Conservation (phyloP, 2,797 vertebrate species). For the Hozukius guyotensis region DNA sequence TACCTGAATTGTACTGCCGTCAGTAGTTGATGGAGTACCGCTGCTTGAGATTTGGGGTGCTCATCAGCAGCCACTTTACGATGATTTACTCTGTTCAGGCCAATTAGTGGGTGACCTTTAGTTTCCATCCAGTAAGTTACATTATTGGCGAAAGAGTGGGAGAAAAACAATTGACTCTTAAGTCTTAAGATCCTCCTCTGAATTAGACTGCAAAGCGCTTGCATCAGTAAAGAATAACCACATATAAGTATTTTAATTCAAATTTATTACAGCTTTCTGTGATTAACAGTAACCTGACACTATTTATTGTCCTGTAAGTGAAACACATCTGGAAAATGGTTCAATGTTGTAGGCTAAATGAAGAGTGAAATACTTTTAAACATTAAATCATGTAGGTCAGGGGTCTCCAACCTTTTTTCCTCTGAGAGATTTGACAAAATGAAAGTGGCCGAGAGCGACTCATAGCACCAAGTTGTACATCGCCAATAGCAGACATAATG, state of each 20-base stretch:
- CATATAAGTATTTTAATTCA: not conserved
- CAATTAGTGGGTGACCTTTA: constrained; percentile 38
- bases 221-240: not conserved
- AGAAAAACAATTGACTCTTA: not conserved
- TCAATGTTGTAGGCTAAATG: not conserved
- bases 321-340: not conserved
- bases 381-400: not conserved
- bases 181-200: not conserved
- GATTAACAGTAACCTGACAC: not conserved
- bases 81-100: constrained; percentile 29
- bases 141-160: not conserved
- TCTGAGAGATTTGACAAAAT: no score
- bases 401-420: no score
- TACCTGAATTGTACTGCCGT: not conserved
- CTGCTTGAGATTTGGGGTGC: constrained; percentile 8
- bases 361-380: not conserved
- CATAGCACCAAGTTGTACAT: no score
- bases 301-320: not conserved
- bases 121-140: constrained; percentile 5
- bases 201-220: constrained; percentile 1
- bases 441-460: no score
- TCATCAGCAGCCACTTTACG: constrained; percentile 22
- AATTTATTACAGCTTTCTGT: not conserved
- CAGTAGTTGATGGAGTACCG: constrained; percentile 20
- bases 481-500: no score